These are phyloP conservation scores for Portunus trituberculatus DNA, from an alignment of 1,140 invertebrate genomes.

Conservation along the genomic window DNA sequence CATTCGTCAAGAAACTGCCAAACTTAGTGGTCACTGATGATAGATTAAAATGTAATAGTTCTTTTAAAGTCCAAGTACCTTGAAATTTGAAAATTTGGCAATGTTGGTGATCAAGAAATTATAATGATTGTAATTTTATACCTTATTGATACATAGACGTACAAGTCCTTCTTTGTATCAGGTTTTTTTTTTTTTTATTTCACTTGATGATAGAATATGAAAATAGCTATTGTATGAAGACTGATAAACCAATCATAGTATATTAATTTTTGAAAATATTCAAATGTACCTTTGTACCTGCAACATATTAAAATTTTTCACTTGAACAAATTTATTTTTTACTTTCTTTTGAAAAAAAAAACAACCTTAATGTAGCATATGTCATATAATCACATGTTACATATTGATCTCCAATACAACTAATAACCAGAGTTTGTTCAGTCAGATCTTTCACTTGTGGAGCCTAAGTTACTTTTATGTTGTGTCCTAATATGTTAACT, in stretches of 20 bases:
- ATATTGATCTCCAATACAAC: too few relatives aligned
- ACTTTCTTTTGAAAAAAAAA: too few relatives aligned
- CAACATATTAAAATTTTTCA: neutral
- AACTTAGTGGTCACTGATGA: constrained; percentile 80
- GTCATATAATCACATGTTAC: too few relatives aligned
- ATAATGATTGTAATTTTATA: neutral
- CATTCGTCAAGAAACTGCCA: constrained; percentile 90
- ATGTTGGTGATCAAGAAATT: neutral
- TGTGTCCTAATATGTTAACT: too few relatives aligned
- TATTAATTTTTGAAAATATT: neutral
- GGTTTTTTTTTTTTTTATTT: neutral
- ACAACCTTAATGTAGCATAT: too few relatives aligned
- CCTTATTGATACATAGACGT: neutral
- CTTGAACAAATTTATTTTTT: too few relatives aligned
- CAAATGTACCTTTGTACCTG: neutral
- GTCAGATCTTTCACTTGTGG: too few relatives aligned
- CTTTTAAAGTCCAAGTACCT: too few relatives aligned
- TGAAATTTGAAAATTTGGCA: too few relatives aligned
- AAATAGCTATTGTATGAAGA: neutral
- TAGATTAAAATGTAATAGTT: neutral
- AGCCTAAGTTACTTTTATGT: too few relatives aligned
- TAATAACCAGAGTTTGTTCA: too few relatives aligned
- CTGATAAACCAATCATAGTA: too few relatives aligned
- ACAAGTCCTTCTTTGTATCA: neutral
- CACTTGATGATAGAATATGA: neutral